Evolutionary conservation across 2,888 invertebrate genomes (phyloP).

Genomic region (Xestobium rufovillosum): DNA sequence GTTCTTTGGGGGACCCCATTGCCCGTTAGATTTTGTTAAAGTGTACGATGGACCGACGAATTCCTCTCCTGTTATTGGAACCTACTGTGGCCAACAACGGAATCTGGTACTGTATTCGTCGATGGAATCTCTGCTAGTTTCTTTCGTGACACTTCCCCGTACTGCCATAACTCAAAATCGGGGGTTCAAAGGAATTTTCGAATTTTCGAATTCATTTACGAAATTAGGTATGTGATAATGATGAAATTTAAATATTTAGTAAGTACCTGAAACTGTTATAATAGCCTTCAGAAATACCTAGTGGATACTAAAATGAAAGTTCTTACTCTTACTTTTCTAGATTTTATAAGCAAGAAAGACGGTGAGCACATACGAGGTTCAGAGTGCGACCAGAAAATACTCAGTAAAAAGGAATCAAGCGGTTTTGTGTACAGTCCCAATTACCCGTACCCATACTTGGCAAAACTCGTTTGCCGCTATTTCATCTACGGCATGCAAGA

Average conservation of each 20-base stretch:
- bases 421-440: constrained; percentile 94
- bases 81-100: constrained; percentile 95
- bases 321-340: constrained; percentile 56
- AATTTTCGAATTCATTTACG: constrained; percentile 97
- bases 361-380: constrained; percentile 94
- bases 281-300: no score
- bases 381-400: constrained; percentile 97
- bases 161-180: constrained; percentile 93
- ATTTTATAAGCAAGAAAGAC: constrained; percentile 87
- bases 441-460: constrained; percentile 92
- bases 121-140: constrained; percentile 80
- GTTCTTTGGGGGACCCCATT: constrained; percentile 97
- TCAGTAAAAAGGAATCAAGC: constrained; percentile 86
- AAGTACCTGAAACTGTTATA: constrained; percentile 3
- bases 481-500: constrained; percentile 98
- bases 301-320: constrained; percentile 6
- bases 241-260: constrained; percentile 9
- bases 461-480: constrained; percentile 94
- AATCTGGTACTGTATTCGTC: constrained; percentile 94
- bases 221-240: constrained; percentile 71
- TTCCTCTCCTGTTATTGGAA: constrained; percentile 84
- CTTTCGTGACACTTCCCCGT: constrained; percentile 85
- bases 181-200: constrained; percentile 97
- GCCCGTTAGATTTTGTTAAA: constrained; percentile 97
- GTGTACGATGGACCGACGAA: constrained; percentile 92